These are phyloP conservation scores for Peribatodes rhomboidaria DNA, from an alignment of 2,888 invertebrate species.

Conservation along the genomic window DNA sequence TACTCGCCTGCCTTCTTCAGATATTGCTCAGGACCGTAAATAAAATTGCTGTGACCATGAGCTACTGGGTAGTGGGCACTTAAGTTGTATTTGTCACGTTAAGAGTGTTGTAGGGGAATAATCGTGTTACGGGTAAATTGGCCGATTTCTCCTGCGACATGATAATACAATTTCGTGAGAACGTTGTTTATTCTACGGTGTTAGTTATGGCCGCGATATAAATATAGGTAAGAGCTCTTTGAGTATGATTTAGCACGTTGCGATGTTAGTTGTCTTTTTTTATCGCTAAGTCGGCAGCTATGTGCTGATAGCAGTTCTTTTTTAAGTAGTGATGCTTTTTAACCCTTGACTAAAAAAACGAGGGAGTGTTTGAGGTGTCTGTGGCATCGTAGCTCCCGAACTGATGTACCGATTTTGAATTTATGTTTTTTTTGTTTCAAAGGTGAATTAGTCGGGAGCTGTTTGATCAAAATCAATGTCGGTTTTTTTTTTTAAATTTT, in stretches of 20 bases:
- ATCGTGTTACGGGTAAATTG: slow-evolving; percentile 40
- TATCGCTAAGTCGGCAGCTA: neutral
- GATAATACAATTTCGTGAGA: slow-evolving; percentile 20
- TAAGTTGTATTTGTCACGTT: slow-evolving; percentile 53
- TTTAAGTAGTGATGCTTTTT: too few relatives aligned
- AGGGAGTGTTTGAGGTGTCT: too few relatives aligned
- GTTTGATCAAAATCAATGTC: too few relatives aligned
- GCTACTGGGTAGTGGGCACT: slow-evolving; percentile 49
- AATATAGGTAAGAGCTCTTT: neutral
- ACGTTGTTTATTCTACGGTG: slow-evolving; percentile 24
- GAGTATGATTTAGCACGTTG: neutral
- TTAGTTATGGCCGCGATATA: slow-evolving; percentile 1
- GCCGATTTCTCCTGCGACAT: slow-evolving; percentile 30
- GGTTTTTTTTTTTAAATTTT: neutral
- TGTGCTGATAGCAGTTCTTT: neutral
- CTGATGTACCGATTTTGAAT: too few relatives aligned
- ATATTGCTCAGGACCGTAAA: slow-evolving; percentile 81
- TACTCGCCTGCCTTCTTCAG: slow-evolving; percentile 78
- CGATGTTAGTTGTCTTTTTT: neutral
- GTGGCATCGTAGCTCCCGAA: too few relatives aligned
- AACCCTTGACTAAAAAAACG: too few relatives aligned
- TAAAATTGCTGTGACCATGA: slow-evolving; percentile 72
- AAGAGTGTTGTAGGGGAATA: slow-evolving; percentile 40
- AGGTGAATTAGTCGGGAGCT: too few relatives aligned
- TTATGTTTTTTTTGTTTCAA: too few relatives aligned